Evolutionary conservation across 2,888 invertebrate species (phyloP).

Genomic region (Eretmocerus hayati): DNA sequence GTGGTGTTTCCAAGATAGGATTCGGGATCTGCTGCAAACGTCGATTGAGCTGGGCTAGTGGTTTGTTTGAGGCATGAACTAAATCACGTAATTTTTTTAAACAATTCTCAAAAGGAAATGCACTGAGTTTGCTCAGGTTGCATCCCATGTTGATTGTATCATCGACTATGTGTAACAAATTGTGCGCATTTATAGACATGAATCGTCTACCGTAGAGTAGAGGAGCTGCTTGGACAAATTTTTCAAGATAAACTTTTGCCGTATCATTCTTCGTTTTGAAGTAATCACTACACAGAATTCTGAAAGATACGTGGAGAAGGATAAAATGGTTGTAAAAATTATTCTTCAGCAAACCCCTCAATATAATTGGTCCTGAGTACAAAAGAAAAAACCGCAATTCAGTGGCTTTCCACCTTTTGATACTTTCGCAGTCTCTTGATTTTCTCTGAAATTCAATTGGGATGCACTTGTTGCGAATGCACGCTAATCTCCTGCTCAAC

Average conservation of each 20-base stretch:
- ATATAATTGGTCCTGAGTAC: background rate
- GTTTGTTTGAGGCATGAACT: too few relatives aligned
- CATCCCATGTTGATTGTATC: background rate
- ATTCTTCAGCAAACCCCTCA: background rate
- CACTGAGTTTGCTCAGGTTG: background rate
- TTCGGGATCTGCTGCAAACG: too few relatives aligned
- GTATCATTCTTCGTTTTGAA: background rate
- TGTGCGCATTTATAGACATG: background rate
- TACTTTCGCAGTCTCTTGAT: background rate
- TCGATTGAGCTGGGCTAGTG: too few relatives aligned
- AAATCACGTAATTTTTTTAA: background rate
- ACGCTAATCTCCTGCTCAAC: background rate
- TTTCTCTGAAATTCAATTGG: conserved; percentile 2
- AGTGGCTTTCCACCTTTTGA: conserved; percentile 4
- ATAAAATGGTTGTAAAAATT: background rate
- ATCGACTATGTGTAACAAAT: background rate
- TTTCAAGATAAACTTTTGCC: background rate
- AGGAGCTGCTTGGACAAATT: background rate
- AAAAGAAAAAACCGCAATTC: conserved; percentile 3
- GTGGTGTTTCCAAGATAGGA: too few relatives aligned
- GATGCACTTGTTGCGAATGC: background rate
- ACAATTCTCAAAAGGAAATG: background rate
- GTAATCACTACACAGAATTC: background rate
- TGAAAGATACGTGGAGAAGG: background rate
- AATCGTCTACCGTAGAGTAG: background rate